Evolutionary conservation across 1,140 invertebrate genomes (phyloP), one percentile per base, ranked within the genome.

Genomic region (Trinorchestia longiramus): DNA sequence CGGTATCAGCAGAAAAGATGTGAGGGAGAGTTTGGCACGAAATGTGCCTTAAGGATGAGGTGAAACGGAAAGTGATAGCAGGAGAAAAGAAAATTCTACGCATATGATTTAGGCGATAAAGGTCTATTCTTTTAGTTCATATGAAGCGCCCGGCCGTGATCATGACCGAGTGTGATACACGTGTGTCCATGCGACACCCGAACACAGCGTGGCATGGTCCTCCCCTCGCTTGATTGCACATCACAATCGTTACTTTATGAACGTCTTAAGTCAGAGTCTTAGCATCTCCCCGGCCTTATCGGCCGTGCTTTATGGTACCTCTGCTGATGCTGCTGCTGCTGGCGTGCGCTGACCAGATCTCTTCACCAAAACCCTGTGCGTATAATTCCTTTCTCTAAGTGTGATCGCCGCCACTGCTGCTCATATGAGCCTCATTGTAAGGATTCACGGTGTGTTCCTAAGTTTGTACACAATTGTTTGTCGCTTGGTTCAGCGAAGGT

Each of bases 201-300:
- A 36, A 36, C 62, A 28, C 62, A 77, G 1, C 62, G 62, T 36
- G 11, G 15, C 62, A 36, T 36, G 28, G 15, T 28, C 62, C 62
- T 77, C 62, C 62, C 62, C 62, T 77, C 62, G 88, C 88, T 42
- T 15, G 88, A 90, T 90, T 90, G 88, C 41, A 42, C 92, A 94
- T 45, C 44, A 94, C 92, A 94, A 94, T 94, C 92, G 40, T 43
- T 94, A 43, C 92, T 94, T 94, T 94, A 94, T 45, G 43, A 36
- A 40, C 40, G 92, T 94, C 43, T 43, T 94, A 94, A 45, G 92
- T 94, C 92, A 94, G 92, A 40, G 44, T 94, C 92, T 94, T 94
- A 94, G 92, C 92, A 47, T 43, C 88, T 43, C n/a, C 62, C 41
- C 88, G 15, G 88, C 88, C 88, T 90, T 90, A 90, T 90, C 88